A percentile compares a stretch with the other conserved stretches of the same genome.
These are phyloP conservation scores for Erebia palarica DNA, from an alignment of 2,888 invertebrate species.

Conservation along the genomic window DNA sequence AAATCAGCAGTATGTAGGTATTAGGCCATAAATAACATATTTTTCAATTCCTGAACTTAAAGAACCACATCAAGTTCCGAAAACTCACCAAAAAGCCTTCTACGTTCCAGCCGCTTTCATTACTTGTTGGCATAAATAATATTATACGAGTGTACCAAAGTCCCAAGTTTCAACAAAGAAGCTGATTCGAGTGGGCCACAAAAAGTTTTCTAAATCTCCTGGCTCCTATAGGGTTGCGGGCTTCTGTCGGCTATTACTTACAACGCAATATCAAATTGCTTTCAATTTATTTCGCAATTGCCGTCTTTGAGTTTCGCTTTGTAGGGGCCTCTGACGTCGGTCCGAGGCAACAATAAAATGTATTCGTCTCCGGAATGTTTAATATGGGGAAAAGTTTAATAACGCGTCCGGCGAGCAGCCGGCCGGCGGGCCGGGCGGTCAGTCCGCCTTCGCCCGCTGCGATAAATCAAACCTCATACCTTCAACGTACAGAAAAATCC, in stretches of 20 bases:
- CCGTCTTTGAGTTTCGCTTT: constrained; percentile 83
- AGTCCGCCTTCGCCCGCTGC: constrained; percentile 69
- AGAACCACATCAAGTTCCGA: background rate
- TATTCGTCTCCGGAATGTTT: constrained; percentile 84
- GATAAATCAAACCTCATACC: constrained; percentile 82
- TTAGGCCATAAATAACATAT: too few species aligned
- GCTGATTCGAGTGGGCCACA: constrained; percentile 36
- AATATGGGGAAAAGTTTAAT: constrained; percentile 84
- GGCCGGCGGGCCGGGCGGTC: constrained; percentile 57
- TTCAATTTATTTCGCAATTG: constrained; percentile 83
- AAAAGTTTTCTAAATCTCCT: constrained; percentile 37
- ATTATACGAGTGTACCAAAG: constrained; percentile 11
- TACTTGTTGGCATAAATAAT: constrained; percentile 22
- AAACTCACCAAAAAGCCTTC: constrained; percentile 7
- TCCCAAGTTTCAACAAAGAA: constrained; percentile 33
- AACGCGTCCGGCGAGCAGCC: constrained; percentile 75
- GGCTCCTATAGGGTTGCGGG: constrained; percentile 67
- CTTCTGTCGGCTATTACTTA: constrained; percentile 81
- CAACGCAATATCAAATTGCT: constrained; percentile 83
- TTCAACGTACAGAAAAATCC: constrained; percentile 74
- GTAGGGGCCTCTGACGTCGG: constrained; percentile 82
- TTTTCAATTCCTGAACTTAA: background rate
- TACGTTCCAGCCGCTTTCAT: constrained; percentile 15
- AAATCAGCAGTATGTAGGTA: background rate
- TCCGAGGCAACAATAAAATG: constrained; percentile 83